Evolutionary conservation across 1,140 invertebrate genomes (phyloP), one percentile per base, ranked within the genome.

Genomic region (Drosophila pseudoobscura): DNA sequence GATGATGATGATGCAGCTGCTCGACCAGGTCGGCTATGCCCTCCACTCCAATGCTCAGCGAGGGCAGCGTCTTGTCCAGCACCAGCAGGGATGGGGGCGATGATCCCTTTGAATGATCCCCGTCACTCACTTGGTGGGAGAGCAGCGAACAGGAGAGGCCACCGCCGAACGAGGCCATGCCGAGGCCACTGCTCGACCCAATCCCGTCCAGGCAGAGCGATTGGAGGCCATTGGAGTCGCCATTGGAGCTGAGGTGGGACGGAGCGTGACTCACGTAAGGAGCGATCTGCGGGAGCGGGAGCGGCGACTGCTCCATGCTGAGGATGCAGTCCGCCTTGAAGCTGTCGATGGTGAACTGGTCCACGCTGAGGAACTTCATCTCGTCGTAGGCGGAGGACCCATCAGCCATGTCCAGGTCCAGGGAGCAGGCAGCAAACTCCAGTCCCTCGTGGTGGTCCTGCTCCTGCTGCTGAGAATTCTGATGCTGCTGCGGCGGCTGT

Each of bases 281-380:
- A 44, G 63, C 46, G 46, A 63, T 61, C 17, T 75, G 75, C 15
- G 71, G 31, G 17, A 50, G 49, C 35, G 65, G 9, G 8, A 52
- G 50, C 57, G 80, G 60, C 3, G 72, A 29, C 29, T 91, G 89
- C 60, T 91, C 88, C 73, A 91, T 72, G 71, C 89, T 91, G 0
- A 91, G 69, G 1, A 91, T 91, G 58, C 91, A 91, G 57, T 91
- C 91, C 41, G 88, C 83, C 64, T 91, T 91, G 55, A 91, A 91
- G 66, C 83, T 90, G 43, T 91, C 91, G 60, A 91, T 91, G 62
- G 88, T 91, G 31, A 90, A 91, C 63, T 91, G 90, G 75, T 91
- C 91, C 17, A 91, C 90, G 64, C 82, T 89, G 20, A 91, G 78
- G 54, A 89, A 91, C 64, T 91, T 91, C 79, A 91, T 91, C 72